Conservation (phyloP, 2,113 vertebrate species). For the Galbula dea region DNA sequence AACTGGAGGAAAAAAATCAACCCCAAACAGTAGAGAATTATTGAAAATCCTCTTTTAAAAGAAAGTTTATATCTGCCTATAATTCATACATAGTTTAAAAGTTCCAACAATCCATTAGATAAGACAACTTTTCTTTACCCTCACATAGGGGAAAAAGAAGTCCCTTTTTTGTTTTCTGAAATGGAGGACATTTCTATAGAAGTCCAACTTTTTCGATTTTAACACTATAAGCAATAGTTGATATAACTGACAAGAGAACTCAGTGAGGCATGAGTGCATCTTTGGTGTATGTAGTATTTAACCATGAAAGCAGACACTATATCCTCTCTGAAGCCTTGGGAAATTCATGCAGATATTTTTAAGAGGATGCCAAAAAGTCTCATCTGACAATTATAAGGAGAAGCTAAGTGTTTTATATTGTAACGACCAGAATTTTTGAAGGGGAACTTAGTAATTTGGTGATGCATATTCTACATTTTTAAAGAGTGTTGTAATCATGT, state of each 20-base stretch:
- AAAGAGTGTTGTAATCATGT: background rate
- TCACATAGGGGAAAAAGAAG: background rate
- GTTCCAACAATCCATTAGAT: background rate
- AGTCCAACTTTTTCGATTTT: background rate
- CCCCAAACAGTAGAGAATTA: background rate
- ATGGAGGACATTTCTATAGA: background rate
- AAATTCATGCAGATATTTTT: background rate
- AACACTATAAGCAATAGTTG: background rate
- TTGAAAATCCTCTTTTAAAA: background rate
- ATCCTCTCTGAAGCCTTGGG: background rate
- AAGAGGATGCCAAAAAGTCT: background rate
- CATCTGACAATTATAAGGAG: background rate
- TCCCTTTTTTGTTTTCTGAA: background rate
- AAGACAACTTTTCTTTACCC: background rate
- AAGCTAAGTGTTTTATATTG: background rate
- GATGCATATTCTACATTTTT: background rate
- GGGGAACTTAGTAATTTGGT: background rate
- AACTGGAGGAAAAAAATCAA: background rate
- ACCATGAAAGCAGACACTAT: background rate
- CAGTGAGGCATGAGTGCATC: background rate
- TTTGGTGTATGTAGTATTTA: background rate
- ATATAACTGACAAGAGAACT: background rate
- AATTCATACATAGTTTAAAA: background rate
- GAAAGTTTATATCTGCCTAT: background rate
- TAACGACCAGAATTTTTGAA: background rate